Base-by-base conservation (phyloP, 2,113 vertebrate genomes). In the Zosterops pallidus region DNA sequence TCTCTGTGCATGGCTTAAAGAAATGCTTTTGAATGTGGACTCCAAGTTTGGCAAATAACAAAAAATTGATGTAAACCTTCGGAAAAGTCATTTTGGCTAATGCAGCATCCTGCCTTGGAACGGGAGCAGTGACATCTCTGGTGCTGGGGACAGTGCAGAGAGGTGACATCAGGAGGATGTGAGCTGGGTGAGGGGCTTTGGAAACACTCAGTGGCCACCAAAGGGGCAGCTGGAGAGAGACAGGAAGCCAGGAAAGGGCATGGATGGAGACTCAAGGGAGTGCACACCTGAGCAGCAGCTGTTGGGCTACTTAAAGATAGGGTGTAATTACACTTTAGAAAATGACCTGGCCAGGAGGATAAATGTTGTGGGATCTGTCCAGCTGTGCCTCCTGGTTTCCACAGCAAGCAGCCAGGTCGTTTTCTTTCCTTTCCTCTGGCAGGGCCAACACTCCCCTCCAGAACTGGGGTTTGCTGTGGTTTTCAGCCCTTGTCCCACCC, bases 221-320 rank as follows among this genome's bases (percentile, higher is more conserved):
- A 4, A 19, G 28, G 64, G 20, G 7, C 44, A 56, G 56, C 47
- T 46, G 74, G 70, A 52, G 70, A 21, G 17, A 3, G 35, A 24
- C 29, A 52, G 28, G 44, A 31, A 21, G 9, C 3, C 4, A 7
- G 78, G 23, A 14, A 16, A 35, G 65, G 50, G 21, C 14, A 1
- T 7, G 72, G 53, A 4, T 60, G 29, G 44, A 71, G 28, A 47
- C 17, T 23, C 6, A 6, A 23, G 74, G 53, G 47, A 14, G 18
- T 0, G 0, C 39, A 2, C 25, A 3, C 29, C 20, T 10, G 71
- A 56, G 83, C 60, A n/a, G 85, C 2, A 7, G 41, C 46, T 8
- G 25, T 9, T 12, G 59, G 25, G 42, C 26, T 17, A 1, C 13
- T 33, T 46, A 7, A 42, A 31, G 42, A 35, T 42, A 67, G 39